phyloP scores from a whole-genome alignment of 2,113 vertebrate species.

The Phrynosoma platyrhinos region DNA sequence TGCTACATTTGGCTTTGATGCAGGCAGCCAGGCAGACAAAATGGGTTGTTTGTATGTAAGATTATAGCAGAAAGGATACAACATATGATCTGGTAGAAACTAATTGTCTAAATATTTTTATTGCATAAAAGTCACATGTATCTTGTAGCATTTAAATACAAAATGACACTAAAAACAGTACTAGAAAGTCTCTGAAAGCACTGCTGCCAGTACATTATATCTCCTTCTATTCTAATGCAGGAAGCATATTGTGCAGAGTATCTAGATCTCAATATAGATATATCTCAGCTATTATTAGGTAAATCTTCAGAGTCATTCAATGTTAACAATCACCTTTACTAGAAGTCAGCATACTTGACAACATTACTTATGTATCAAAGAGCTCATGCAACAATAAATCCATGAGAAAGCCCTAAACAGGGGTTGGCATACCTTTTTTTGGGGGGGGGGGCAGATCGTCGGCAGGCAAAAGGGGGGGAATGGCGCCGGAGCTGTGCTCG shows the following conservation, averaged over 20 bases:
- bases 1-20: accelerated
- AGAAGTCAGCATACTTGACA: background rate
- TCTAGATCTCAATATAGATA: background rate
- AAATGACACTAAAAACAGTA: background rate
- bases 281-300: background rate
- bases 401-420: background rate
- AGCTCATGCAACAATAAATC: background rate
- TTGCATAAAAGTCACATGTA: background rate
- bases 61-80: background rate
- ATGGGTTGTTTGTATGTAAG: background rate
- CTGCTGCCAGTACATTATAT: background rate
- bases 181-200: background rate
- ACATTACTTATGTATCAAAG: background rate
- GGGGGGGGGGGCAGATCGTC: no score
- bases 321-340: background rate
- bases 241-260: background rate
- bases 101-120: background rate
- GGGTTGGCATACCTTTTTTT: no score
- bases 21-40: no score
- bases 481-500: no score
- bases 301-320: no score
- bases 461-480: no score
- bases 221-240: background rate
- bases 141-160: background rate
- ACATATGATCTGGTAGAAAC: background rate